Conservation (phyloP, 2,797 vertebrate genomes). For the Caiman crocodilus region DNA sequence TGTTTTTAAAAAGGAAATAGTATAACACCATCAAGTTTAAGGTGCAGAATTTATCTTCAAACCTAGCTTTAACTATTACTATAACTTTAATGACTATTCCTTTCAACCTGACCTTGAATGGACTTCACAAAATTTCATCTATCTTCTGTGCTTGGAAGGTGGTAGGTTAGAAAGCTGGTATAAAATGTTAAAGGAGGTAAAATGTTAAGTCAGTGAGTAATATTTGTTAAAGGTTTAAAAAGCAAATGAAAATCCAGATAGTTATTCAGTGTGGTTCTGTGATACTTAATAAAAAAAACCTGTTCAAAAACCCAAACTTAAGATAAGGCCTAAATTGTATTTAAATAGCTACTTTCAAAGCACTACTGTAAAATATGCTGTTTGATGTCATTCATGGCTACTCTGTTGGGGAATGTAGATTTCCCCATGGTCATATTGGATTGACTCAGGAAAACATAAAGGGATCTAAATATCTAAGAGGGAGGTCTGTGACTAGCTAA, state of each 20-base stretch:
- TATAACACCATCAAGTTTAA: background rate
- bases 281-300: background rate
- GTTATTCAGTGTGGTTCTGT: background rate
- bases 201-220: background rate
- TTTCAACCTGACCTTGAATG: background rate
- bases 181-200: background rate
- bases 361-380: background rate
- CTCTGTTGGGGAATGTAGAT: background rate
- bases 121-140: background rate
- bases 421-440: conserved; percentile 29
- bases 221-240: background rate
- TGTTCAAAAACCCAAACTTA: background rate
- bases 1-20: too few relatives aligned
- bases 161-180: background rate
- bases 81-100: background rate
- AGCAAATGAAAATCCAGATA: background rate
- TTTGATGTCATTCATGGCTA: conserved; percentile 20
- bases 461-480: conserved; percentile 5
- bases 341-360: conserved; percentile 43
- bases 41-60: background rate
- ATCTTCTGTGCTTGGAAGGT: background rate
- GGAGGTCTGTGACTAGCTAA: conserved; percentile 1
- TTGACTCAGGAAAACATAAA: conserved; percentile 16
- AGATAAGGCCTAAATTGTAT: background rate
- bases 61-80: background rate